Percentiles rank a stretch among this genome's conserved stretches.
phyloP scores from a whole-genome alignment of 2,113 vertebrate genomes.

The Rhabdomys dilectus region DNA sequence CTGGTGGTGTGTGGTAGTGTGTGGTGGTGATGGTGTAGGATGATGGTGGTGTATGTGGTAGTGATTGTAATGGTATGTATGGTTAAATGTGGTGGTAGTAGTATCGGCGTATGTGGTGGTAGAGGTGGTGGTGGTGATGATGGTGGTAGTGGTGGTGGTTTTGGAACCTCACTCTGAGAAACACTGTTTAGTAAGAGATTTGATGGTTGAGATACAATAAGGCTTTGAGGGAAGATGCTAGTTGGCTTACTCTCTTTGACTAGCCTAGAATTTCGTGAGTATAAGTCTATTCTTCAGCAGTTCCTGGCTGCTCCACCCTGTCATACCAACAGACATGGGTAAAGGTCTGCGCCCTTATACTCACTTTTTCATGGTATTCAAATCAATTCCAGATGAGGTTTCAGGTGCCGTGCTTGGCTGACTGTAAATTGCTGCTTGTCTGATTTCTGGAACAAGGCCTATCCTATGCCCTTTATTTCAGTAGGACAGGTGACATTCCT shows the following conservation, averaged over 20 bases:
- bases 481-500: neutral
- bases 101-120: neutral
- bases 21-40: neutral
- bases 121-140: too few relatives aligned
- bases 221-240: slow-evolving; percentile 64
- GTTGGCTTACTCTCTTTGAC: slow-evolving; percentile 24
- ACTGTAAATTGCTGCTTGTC: slow-evolving; percentile 26
- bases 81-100: neutral
- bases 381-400: neutral
- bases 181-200: slow-evolving; percentile 21
- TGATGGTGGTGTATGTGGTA: neutral
- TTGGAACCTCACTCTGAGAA: neutral
- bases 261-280: slow-evolving; percentile 68
- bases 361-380: neutral
- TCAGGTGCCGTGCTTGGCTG: neutral
- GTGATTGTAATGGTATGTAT: too few relatives aligned
- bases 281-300: slow-evolving; percentile 51
- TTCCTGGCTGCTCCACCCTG: slow-evolving; percentile 53
- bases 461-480: neutral
- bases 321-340: slow-evolving; percentile 63
- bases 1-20: neutral
- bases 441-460: slow-evolving; percentile 41
- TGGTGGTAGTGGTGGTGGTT: neutral
- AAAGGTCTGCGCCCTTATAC: neutral
- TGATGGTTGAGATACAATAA: slow-evolving; percentile 63